phyloP scores from a whole-genome alignment of 2,113 vertebrate genomes.

The Gobius niger region DNA sequence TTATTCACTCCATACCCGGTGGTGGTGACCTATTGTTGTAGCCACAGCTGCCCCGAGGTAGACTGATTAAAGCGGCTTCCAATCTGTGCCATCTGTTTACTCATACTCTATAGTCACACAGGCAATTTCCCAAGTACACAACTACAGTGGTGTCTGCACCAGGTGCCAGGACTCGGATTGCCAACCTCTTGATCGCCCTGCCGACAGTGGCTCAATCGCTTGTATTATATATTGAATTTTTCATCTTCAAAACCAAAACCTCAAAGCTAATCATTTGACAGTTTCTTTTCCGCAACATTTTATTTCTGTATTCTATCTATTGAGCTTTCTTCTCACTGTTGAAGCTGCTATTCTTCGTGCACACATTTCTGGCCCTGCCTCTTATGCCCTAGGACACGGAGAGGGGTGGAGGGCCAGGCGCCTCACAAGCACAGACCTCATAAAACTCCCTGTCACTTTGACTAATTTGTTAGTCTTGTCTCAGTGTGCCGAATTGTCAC shows the following conservation, averaged over 20 bases:
- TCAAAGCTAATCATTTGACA: background rate
- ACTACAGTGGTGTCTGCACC: too few relatives aligned
- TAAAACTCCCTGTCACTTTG: constrained; percentile 80
- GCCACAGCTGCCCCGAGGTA: too few relatives aligned
- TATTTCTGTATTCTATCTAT: background rate
- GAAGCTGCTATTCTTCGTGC: constrained; percentile 11
- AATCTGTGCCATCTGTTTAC: too few relatives aligned
- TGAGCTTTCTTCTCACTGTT: background rate
- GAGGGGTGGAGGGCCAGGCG: constrained; percentile 37
- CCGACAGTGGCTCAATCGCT: too few relatives aligned
- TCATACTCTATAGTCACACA: too few relatives aligned
- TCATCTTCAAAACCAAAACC: background rate
- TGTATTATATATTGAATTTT: background rate
- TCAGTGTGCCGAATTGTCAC: constrained; percentile 71
- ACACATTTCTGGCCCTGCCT: constrained; percentile 35
- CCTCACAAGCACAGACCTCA: constrained; percentile 74
- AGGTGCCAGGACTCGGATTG: too few relatives aligned
- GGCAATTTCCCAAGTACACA: too few relatives aligned
- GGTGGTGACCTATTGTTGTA: too few relatives aligned
- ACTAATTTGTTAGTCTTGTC: constrained; percentile 83
- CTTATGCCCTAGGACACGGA: constrained; percentile 37
- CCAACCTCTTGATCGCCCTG: too few relatives aligned
- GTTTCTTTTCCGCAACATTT: background rate
- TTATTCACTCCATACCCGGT: too few relatives aligned
- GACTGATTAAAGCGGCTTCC: too few relatives aligned